These are phyloP conservation scores for Scophthalmus maximus DNA, from an alignment of 2,113 vertebrate genomes.

Conservation along the genomic window DNA sequence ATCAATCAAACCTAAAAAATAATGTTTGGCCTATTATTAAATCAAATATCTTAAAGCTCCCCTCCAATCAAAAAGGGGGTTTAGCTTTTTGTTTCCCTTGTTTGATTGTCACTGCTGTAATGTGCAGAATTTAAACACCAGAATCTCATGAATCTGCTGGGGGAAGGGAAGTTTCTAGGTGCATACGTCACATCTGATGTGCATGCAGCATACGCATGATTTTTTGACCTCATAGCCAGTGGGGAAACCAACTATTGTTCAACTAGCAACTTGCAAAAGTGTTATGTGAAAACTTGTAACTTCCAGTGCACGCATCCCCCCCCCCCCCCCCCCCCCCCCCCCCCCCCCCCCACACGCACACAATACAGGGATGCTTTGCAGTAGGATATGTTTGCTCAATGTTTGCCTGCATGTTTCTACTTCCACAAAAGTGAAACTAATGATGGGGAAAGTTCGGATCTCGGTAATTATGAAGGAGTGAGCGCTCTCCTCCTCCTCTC, in stretches of 20 bases:
- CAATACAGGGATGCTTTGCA: too few relatives aligned
- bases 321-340: too few relatives aligned
- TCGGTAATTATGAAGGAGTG: neutral
- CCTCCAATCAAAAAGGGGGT: too few relatives aligned
- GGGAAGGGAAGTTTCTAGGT: neutral
- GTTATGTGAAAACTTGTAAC: slow-evolving; percentile 14
- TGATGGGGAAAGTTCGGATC: too few relatives aligned
- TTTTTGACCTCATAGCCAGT: neutral
- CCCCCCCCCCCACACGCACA: too few relatives aligned
- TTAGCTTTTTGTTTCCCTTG: too few relatives aligned
- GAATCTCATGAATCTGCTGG: neutral
- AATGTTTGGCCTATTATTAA: too few relatives aligned
- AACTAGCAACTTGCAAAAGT: slow-evolving; percentile 5
- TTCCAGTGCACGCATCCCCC: neutral
- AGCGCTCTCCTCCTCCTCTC: slow-evolving; percentile 11
- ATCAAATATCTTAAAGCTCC: too few relatives aligned
- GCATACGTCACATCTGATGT: neutral
- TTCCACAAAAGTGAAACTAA: too few relatives aligned
- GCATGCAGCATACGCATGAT: neutral
- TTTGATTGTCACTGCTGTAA: neutral
- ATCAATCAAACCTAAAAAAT: too few relatives aligned
- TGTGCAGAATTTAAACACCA: neutral
- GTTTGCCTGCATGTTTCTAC: too few relatives aligned
- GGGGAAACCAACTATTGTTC: neutral
- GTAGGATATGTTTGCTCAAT: too few relatives aligned